Evolutionary conservation across 2,113 vertebrate genomes (phyloP), one percentile per base, ranked within the genome.

Genomic region (Dinomys branickii): DNA sequence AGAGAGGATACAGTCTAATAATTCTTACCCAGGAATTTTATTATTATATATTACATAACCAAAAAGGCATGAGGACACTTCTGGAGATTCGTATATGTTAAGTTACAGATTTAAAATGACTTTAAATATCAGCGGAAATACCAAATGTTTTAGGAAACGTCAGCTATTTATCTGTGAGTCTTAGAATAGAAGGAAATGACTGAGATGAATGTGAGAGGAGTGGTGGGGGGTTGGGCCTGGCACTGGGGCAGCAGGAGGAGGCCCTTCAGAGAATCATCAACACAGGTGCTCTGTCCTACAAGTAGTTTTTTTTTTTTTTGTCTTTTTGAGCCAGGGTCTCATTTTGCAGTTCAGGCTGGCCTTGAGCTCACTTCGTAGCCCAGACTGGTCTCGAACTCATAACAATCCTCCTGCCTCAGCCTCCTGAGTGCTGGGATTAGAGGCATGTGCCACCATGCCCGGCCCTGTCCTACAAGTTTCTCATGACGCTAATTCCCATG

Each of bases 91-190:
- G 81, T 47, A 96, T 69, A 24, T 67, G 44, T 14, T 14, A 30
- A 50, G 38, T 41, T 86, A 88, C 1, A 56, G 26, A 69, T 58
- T 88, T 89, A 65, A 88, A 95, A 94, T 83, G 1, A 28, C 69
- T 87, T 84, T 90, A 87, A 91, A 52, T 41, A 82, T 11, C 59
- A 83, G 82, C 8, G 41, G 52, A 93, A 94, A 78, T 59, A 86
- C 10, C 2, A 65, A 65, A 65, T 69, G 26, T 80, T 85, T 85
- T 90, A 12, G 35, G 90, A 83, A 75, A 89, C 14, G 83, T 56
- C 11, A 63, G 33, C 13, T 93, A 9, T 47, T 26, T 38, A 92
- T 75, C 81, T 88, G 3, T 10, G 33, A 50, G 61, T 94, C 78
- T 94, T 84, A 86, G 85, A 59, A 69, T 33, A 63, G 54, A 91